phyloP scores from a whole-genome alignment of 2,113 vertebrate species.

The Psammodynastes pulverulentus region DNA sequence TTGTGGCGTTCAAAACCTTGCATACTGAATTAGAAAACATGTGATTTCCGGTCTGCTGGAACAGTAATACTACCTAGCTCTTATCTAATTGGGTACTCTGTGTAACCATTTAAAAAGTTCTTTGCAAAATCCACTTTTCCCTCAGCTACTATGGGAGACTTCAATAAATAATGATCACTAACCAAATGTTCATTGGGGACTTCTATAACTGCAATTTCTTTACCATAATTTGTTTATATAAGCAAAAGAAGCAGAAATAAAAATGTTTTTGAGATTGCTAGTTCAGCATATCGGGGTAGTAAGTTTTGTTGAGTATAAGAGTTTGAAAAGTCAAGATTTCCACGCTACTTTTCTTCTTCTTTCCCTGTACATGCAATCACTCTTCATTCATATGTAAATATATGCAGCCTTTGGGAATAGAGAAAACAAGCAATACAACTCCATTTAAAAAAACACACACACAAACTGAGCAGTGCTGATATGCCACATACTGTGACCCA shows the following conservation, averaged over 20 bases:
- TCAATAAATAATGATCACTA: neutral
- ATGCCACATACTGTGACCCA: neutral
- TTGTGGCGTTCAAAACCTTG: neutral
- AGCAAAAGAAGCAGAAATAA: constrained; percentile 7
- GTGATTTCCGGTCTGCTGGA: neutral
- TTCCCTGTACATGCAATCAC: neutral
- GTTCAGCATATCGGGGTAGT: neutral
- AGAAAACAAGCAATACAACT: neutral
- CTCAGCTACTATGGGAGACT: neutral
- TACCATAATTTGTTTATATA: neutral
- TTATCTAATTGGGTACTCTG: neutral
- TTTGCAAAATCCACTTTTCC: constrained; percentile 2
- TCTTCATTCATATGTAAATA: constrained; percentile 2
- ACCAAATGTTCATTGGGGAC: neutral
- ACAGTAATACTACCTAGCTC: neutral
- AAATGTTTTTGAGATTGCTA: neutral
- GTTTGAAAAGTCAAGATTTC: neutral
- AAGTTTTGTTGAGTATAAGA: neutral
- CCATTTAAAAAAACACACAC: neutral
- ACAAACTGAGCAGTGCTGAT: neutral
- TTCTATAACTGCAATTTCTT: constrained; percentile 4
- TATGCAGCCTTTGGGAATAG: neutral
- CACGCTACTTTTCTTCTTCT: neutral
- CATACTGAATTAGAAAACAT: neutral
- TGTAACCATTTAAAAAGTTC: neutral